Evolutionary conservation across 2,797 vertebrate genomes (phyloP).

Genomic region (Neosalanx taihuensis): DNA sequence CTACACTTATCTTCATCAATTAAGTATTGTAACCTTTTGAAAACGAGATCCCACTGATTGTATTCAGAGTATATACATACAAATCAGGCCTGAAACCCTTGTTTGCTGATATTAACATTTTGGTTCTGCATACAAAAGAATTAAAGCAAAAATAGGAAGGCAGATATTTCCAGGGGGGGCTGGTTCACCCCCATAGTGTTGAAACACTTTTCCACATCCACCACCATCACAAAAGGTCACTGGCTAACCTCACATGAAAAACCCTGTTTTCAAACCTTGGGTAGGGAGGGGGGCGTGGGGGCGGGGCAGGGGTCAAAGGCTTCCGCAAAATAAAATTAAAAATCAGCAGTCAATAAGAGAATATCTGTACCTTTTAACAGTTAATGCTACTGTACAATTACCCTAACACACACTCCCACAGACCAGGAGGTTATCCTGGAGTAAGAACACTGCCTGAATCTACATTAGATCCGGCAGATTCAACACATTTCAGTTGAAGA

Average conservation of each 20-base stretch:
- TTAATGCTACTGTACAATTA: conserved; percentile 70
- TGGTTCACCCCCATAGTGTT: conserved; percentile 50
- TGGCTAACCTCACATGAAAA: conserved; percentile 70
- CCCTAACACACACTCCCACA: conserved; percentile 58
- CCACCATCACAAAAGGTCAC: conserved; percentile 63
- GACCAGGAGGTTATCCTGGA: conserved; percentile 49
- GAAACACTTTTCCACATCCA: conserved; percentile 56
- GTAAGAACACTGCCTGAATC: conserved; percentile 41
- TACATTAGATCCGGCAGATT: conserved; percentile 44
- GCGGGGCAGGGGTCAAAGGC: conserved; percentile 41
- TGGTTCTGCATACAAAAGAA: conserved; percentile 79
- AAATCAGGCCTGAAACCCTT: conserved; percentile 70
- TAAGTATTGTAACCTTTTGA: conserved; percentile 62
- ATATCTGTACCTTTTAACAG: conserved; percentile 70
- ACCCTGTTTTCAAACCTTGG: conserved; percentile 78
- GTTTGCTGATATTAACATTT: conserved; percentile 71
- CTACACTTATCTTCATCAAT: conserved; percentile 74
- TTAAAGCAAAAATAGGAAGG: conserved; percentile 73
- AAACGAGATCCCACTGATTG: conserved; percentile 77
- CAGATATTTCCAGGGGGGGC: conserved; percentile 35
- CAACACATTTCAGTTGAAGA: conserved; percentile 47
- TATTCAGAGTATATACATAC: conserved; percentile 74
- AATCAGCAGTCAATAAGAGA: conserved; percentile 61
- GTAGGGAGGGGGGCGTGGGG: conserved; percentile 49
- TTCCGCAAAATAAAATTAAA: conserved; percentile 43